These are phyloP conservation scores for Microchrysa polita DNA, from an alignment of 2,888 invertebrate species.

Conservation along the genomic window DNA sequence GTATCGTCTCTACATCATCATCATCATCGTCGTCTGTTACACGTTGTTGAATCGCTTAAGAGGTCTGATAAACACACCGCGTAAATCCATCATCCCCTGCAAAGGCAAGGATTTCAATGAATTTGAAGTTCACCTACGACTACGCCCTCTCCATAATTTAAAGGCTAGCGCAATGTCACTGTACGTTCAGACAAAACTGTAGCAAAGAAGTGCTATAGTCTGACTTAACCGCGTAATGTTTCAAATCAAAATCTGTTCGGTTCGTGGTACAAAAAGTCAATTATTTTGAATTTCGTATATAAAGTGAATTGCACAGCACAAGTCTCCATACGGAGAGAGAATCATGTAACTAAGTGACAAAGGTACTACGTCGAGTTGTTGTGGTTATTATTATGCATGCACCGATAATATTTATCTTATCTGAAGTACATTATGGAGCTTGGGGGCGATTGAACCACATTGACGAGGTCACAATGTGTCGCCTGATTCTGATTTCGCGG, in stretches of 20 bases:
- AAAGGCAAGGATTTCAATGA: slow-evolving; percentile 3
- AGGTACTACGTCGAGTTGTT: background rate
- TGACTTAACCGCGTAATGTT: background rate
- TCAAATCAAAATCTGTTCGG: background rate
- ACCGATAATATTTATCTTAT: slow-evolving; percentile 13
- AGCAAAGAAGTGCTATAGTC: too few relatives aligned
- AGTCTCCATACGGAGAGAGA: too few relatives aligned
- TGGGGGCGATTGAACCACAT: background rate
- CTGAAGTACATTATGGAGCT: background rate
- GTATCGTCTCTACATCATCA: too few relatives aligned
- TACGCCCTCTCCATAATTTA: background rate
- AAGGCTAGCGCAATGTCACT: background rate
- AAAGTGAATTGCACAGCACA: slow-evolving; percentile 21
- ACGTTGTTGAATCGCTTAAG: slow-evolving; percentile 15
- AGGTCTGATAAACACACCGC: background rate
- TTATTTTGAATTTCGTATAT: slow-evolving; percentile 21
- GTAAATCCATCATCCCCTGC: slow-evolving; percentile 8
- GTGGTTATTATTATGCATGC: too few relatives aligned
- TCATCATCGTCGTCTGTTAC: background rate
- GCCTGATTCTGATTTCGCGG: background rate
- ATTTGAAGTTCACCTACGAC: slow-evolving; percentile 19
- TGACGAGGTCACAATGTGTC: slow-evolving; percentile 1
- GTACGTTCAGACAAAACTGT: background rate
- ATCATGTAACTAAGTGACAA: background rate
- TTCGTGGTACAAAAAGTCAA: slow-evolving; percentile 21